Conservation (phyloP, 2,113 vertebrate species). For the Pithys albifrons region DNA sequence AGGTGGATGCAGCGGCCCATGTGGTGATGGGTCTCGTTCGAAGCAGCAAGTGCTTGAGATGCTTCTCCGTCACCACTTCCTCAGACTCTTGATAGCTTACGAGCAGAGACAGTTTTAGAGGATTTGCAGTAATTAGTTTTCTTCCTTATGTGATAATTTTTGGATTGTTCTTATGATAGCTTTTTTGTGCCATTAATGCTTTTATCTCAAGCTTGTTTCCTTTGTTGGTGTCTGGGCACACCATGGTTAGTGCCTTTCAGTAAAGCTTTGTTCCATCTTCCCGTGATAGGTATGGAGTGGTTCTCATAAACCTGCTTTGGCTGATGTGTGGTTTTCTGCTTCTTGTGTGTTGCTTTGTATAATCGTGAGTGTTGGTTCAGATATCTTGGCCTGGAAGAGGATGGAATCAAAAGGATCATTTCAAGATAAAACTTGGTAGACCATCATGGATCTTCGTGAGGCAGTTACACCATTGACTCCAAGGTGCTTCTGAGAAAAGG, state of each 20-base stretch:
- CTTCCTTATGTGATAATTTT: neutral
- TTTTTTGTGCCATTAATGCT: neutral
- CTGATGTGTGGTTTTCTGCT: neutral
- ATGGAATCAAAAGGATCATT: rapidly evolving
- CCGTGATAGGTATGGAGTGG: neutral
- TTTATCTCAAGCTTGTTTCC: rapidly evolving
- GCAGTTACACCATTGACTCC: neutral
- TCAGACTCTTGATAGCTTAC: neutral
- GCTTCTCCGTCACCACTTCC: neutral
- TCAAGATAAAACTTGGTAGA: neutral
- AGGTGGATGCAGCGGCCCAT: rapidly evolving
- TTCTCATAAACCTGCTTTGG: neutral
- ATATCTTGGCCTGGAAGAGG: neutral
- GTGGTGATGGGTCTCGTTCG: rapidly evolving
- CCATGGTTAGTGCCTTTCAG: neutral
- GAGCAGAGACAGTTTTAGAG: neutral
- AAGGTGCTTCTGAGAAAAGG: neutral
- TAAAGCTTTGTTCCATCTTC: neutral
- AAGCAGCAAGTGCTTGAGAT: neutral
- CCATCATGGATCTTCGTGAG: rapidly evolving
- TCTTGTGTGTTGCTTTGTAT: rapidly evolving
- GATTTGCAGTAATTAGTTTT: neutral
- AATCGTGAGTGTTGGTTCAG: neutral
- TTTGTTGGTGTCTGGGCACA: neutral
- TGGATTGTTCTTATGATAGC: neutral